Base-by-base conservation (phyloP, 2,797 vertebrate species). In the Glyptemys insculpta region DNA sequence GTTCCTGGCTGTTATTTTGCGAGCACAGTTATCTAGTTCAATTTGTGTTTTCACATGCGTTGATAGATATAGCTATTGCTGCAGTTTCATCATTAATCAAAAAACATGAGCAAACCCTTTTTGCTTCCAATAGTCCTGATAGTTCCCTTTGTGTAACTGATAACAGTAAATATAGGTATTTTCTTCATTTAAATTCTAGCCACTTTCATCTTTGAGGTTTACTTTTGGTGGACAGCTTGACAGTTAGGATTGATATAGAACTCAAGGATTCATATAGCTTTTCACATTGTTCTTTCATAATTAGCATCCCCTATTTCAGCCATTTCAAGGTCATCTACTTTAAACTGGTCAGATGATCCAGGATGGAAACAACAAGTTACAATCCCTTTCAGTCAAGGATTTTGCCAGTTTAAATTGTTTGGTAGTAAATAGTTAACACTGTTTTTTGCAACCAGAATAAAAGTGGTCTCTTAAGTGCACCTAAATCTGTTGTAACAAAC, bases 221-320 rank as follows among this genome's bases (percentile, higher is more conserved):
- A 81, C 76, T 53, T 53, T 85, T 53, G 37, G 49, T 81, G 53
- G 74, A 76, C 72, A 19, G 44, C 59, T 47, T 92, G 86, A 81
- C 86, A 88, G 74, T 83, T 85, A 44, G 41, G 78, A 76, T 85
- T 78, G 80, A 85, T 85, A 52, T 68, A 80, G 47, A 72, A 52
- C 49, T 37, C 18, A 23, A 72, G 18, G 49, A 53, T 74, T 44
- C 41, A 65, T 81, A 19, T 21, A 59, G 37, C 37, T 92, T 88
- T 92, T 88, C 82, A 76, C 80, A 81, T n/a, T 34, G 76, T 79
- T 85, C 29, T 10, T 81, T 88, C 56, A 74, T n/a, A 57, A 80
- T n/a, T 74, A 74, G 19, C 37, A 41, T 41, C 10, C 8, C 41
- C 16, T 52, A 34, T 79, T 25, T 59, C 62, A 88, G 53, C 44